Evolutionary conservation across 2,113 vertebrate species (phyloP), one percentile per base, ranked within the genome.

Genomic region (Azemiops feae): DNA sequence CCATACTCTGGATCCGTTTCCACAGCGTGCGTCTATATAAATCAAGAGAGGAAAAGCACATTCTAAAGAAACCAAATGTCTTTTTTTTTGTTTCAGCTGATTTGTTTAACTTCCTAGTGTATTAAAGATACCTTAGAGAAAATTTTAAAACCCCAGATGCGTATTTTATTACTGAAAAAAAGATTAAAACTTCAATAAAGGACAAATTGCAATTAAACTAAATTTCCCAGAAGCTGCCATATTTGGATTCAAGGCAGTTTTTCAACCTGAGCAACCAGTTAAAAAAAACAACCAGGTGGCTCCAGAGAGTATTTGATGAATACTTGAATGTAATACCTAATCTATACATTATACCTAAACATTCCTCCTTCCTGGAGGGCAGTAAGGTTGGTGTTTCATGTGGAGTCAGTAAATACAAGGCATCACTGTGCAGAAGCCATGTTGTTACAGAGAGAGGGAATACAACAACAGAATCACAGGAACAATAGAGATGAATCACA

Each of bases 351-450:
- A 87, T 94, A 99, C 99, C 99, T 99, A 97, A 99, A 99, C 3
- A 99, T 99, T 25, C 99, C 99, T 1, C 98, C 98, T 97, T 99
- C 99, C 96, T 99, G 99, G n/a, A 99, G 97, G 1, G 99, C 98
- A 43, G 97, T 97, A n/a, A 98, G 98, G 94, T 99, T 98, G 30
- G 97, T 10, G 47, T 50, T 50, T 50, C 47, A 50, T 50, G 47
- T 50, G 47, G 47, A 50, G 47, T 9, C 8, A 50, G 8, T 50
- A 50, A 50, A 50, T 50, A 50, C 47, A 50, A 50, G 47, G 8
- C 47, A 8, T 50, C 47, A 9, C 47, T 50, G 47, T 9, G 47
- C 47, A 50, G 47, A 50, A 50, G 47, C 47, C 9, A 50, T 50
- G 47, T 50, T 50, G 47, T 50, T 9, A 50, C 47, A 50, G 47